Evolutionary conservation across 2,113 vertebrate genomes (phyloP).

Genomic region (Phalacrocorax aristotelis): DNA sequence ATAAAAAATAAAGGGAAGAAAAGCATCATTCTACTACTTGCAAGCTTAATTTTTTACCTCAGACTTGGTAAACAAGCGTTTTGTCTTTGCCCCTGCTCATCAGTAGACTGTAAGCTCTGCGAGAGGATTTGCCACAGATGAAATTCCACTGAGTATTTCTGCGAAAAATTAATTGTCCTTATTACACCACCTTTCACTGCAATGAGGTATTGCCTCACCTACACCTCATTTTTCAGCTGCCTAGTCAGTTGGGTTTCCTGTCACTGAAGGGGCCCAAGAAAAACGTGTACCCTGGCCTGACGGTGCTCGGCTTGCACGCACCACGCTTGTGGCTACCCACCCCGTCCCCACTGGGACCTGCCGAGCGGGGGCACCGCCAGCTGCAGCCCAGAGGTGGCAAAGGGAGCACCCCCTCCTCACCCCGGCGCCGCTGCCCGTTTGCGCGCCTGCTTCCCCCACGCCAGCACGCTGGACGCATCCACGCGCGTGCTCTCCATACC

Average conservation of each 20-base stretch:
- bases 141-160: not conserved
- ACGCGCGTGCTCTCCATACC: not conserved
- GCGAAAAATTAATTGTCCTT: not conserved
- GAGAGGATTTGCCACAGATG: not conserved
- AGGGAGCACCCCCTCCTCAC: not conserved
- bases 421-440: too few species aligned
- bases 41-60: not conserved
- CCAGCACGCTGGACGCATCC: not conserved
- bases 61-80: not conserved
- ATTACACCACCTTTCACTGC: not conserved
- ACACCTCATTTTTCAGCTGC: not conserved
- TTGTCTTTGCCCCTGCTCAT: not conserved
- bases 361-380: not conserved
- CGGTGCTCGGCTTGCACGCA: fast-evolving
- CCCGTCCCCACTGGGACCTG: not conserved
- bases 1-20: not conserved
- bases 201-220: not conserved
- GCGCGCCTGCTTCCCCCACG: not conserved
- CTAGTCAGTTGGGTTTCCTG: fast-evolving
- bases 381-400: not conserved
- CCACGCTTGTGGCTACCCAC: too few species aligned
- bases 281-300: not conserved
- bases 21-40: not conserved
- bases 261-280: not conserved
- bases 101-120: fast-evolving